phyloP scores from a whole-genome alignment of 1,140 invertebrate genomes.

The Heliothis virescens region DNA sequence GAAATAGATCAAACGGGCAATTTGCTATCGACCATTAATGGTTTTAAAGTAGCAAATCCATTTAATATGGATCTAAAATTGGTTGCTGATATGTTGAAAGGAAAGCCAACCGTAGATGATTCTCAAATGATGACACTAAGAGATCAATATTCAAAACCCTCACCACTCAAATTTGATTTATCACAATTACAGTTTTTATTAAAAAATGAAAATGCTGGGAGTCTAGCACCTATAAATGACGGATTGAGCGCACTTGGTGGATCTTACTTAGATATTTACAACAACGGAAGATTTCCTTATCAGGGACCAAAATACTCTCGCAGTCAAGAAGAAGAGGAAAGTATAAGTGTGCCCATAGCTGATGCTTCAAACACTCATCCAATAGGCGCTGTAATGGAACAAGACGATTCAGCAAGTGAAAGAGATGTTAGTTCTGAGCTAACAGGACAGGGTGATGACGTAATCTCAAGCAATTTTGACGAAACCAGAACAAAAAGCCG shows the following conservation, averaged over 20 bases:
- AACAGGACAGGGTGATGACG: slow-evolving; percentile 64
- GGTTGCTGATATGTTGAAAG: slow-evolving; percentile 83
- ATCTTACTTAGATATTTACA: slow-evolving; percentile 75
- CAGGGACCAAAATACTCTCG: slow-evolving; percentile 81
- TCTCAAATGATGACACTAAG: slow-evolving; percentile 68
- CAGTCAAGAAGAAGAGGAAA: slow-evolving; percentile 82
- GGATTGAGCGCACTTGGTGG: slow-evolving; percentile 63
- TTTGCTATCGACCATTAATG: slow-evolving; percentile 80
- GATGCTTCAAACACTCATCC: slow-evolving; percentile 79
- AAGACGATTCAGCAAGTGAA: slow-evolving; percentile 68
- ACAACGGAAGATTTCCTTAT: slow-evolving; percentile 67
- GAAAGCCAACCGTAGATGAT: slow-evolving; percentile 76
- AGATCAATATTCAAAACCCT: slow-evolving; percentile 71
- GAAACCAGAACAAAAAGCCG: slow-evolving; percentile 65
- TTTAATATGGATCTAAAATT: slow-evolving; percentile 83
- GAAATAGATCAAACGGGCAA: slow-evolving; percentile 72
- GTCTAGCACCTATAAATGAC: slow-evolving; percentile 59
- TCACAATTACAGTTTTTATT: slow-evolving; percentile 77
- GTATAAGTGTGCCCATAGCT: slow-evolving; percentile 72
- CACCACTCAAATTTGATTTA: slow-evolving; percentile 77
- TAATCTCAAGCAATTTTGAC: slow-evolving; percentile 58
- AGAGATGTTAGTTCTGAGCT: slow-evolving; percentile 65
- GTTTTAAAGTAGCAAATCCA: slow-evolving; percentile 82
- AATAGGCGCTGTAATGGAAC: slow-evolving; percentile 83
- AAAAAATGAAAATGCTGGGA: slow-evolving; percentile 74